These are phyloP conservation scores for Sylvietta virens DNA, from an alignment of 2,113 vertebrate genomes.

Conservation along the genomic window DNA sequence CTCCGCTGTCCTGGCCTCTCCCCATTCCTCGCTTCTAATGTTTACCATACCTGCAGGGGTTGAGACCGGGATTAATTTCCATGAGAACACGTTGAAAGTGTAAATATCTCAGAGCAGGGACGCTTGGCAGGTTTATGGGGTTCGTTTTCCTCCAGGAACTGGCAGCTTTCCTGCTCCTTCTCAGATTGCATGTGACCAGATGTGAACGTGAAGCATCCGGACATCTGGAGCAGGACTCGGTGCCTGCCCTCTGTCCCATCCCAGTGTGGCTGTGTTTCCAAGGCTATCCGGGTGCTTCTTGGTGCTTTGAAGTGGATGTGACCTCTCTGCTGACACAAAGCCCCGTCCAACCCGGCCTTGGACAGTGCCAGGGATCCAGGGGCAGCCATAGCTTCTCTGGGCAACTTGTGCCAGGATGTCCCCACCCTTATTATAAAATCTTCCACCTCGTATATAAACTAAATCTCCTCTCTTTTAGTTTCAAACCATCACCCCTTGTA, in stretches of 20 bases:
- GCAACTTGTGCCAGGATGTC: neutral
- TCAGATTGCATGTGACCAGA: neutral
- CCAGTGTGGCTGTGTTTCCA: fast-evolving
- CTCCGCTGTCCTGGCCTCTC: slow-evolving; percentile 22
- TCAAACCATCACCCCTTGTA: neutral
- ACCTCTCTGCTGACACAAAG: neutral
- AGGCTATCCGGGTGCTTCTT: neutral
- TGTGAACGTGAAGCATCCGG: neutral
- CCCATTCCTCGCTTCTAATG: neutral
- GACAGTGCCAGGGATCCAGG: neutral
- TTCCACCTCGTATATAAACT: neutral
- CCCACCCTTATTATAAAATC: neutral
- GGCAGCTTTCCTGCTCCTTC: neutral
- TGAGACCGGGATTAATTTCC: slow-evolving; percentile 28
- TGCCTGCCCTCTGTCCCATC: neutral
- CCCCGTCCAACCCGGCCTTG: neutral
- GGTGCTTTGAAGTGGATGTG: neutral
- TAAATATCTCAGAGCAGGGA: neutral
- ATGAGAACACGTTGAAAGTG: neutral
- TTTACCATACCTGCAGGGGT: slow-evolving; percentile 25
- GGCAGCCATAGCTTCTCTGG: neutral
- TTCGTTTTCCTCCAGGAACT: neutral
- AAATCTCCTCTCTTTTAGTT: neutral
- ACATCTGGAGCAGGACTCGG: neutral
- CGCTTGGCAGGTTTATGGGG: neutral